These are phyloP conservation scores for Lasiurus cinereus DNA, from an alignment of 2,113 vertebrate genomes.

Conservation along the genomic window DNA sequence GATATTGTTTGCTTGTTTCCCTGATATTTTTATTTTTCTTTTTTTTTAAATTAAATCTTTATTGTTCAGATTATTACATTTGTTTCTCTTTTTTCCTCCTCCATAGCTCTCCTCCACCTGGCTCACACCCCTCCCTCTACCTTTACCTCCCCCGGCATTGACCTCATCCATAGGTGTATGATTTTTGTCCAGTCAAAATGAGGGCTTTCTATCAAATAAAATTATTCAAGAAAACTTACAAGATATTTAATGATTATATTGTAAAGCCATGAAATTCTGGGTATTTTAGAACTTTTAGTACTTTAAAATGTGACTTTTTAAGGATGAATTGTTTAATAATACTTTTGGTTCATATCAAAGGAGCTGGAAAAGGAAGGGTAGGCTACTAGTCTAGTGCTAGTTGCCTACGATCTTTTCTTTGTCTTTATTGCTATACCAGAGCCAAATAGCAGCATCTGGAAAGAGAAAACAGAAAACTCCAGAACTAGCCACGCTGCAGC, in stretches of 20 bases:
- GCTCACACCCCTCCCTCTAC: too few species aligned
- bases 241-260: neutral
- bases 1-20: too few species aligned
- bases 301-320: constrained; percentile 34
- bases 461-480: constrained; percentile 12
- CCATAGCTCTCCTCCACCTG: too few species aligned
- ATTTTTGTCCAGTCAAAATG: neutral
- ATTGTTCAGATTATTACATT: too few species aligned
- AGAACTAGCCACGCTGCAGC: neutral
- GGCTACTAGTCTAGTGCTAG: neutral
- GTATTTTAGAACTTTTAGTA: neutral
- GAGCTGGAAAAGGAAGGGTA: neutral
- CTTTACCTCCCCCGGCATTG: too few species aligned
- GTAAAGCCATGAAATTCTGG: constrained; percentile 17
- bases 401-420: constrained; percentile 18
- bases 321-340: neutral
- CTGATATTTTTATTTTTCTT: too few species aligned
- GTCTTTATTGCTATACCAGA: constrained; percentile 43
- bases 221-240: neutral
- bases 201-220: constrained; percentile 53
- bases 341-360: constrained; percentile 30
- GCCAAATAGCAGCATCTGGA: constrained; percentile 59
- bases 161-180: too few species aligned
- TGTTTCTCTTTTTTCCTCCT: too few species aligned
- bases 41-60: too few species aligned